Percentiles rank a stretch among this genome's conserved stretches.
These are phyloP conservation scores for Meliscaeva auricollis DNA, from an alignment of 2,888 invertebrate species.

Conservation along the genomic window DNA sequence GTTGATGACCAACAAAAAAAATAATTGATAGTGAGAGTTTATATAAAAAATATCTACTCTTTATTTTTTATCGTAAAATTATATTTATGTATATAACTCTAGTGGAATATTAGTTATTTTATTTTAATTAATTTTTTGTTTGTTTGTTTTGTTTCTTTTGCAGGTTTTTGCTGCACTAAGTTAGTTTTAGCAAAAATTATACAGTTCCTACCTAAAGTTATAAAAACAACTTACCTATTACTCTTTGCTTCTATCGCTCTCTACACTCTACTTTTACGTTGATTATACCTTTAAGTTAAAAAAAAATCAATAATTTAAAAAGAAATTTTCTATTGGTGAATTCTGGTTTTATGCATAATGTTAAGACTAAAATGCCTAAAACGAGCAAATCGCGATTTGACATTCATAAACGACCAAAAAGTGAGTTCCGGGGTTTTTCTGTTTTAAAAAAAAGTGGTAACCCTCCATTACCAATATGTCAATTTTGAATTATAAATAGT, in stretches of 20 bases:
- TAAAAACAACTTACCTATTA: slow-evolving; percentile 64
- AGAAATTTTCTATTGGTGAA: slow-evolving; percentile 20
- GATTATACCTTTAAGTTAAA: slow-evolving; percentile 32
- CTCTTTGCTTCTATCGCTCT: slow-evolving; percentile 46
- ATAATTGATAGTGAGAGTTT: slow-evolving; percentile 47
- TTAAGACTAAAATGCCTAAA: no score
- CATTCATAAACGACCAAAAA: no score
- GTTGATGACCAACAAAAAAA: background rate
- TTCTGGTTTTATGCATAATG: no score
- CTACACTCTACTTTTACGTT: slow-evolving; percentile 39
- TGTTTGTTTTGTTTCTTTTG: slow-evolving; percentile 42
- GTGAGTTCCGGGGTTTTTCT: no score
- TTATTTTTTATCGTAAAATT: slow-evolving; percentile 56
- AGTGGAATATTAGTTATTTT: slow-evolving; percentile 50
- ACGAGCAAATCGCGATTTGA: no score
- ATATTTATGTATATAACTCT: slow-evolving; percentile 59
- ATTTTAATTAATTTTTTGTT: background rate
- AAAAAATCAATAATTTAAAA: background rate
- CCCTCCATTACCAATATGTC: no score
- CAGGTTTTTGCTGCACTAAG: slow-evolving; percentile 15
- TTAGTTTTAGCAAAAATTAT: slow-evolving; percentile 30
- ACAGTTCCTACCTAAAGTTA: slow-evolving; percentile 73
- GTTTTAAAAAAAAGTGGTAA: no score
- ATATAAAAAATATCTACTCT: slow-evolving; percentile 59
- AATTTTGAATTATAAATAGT: no score